Percentiles rank a stretch among this genome's conserved stretches.
Evolutionary conservation across 1,140 invertebrate species (phyloP).

Genomic region (Leptopilina clavipes): DNA sequence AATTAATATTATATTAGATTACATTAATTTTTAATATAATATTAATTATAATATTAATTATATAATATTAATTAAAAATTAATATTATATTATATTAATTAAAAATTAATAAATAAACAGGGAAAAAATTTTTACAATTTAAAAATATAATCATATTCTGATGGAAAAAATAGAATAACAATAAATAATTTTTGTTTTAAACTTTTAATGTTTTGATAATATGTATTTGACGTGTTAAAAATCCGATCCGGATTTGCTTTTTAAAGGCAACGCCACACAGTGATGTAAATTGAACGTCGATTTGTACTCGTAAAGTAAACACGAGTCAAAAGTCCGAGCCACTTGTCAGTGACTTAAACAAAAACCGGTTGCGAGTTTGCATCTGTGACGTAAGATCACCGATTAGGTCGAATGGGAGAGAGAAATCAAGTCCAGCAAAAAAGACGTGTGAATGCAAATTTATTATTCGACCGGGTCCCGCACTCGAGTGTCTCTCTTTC

Average conservation of each 20-base stretch:
- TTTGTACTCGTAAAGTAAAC: conserved; percentile 56
- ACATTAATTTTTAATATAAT: too few species aligned
- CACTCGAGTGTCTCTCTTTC: conserved; percentile 39
- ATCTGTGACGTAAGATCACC: conserved; percentile 67
- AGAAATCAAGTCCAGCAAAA: conserved; percentile 44
- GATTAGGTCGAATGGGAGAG: conserved; percentile 53
- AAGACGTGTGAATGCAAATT: conserved; percentile 45
- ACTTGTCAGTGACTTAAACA: conserved; percentile 39
- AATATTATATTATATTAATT: too few species aligned
- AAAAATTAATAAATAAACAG: too few species aligned
- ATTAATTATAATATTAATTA: too few species aligned
- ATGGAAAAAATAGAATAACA: background rate
- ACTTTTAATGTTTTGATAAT: too few species aligned
- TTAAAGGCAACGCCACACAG: background rate
- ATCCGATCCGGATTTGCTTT: background rate
- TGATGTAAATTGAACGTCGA: conserved; percentile 1
- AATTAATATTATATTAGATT: too few species aligned
- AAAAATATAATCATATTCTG: background rate
- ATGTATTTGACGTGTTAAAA: too few species aligned
- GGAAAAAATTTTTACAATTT: too few species aligned
- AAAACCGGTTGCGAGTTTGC: conserved; percentile 69
- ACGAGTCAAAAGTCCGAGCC: conserved; percentile 50
- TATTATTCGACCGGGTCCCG: conserved; percentile 41
- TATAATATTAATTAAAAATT: too few species aligned
- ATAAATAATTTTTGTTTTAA: background rate